Evolutionary conservation across 2,888 invertebrate genomes (phyloP), one percentile per base, ranked within the genome.

Genomic region (Pemphredon lugubris): DNA sequence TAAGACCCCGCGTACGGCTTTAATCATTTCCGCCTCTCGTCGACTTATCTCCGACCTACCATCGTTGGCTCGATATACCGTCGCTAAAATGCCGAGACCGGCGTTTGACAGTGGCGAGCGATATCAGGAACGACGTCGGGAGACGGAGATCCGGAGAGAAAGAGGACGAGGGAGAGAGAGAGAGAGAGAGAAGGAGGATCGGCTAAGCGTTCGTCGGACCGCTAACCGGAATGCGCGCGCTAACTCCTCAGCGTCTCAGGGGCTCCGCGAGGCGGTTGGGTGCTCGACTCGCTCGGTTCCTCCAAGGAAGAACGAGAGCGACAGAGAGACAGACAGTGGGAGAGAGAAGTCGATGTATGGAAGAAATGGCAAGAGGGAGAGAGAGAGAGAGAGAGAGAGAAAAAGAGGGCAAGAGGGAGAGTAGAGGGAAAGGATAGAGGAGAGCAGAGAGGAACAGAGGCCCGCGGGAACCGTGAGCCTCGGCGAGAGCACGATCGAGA

Each of bases 201-300:
- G 54, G 57, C 57, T 63, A 70, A 76, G 72, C 71, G 73, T 76
- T 77, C 68, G 75, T 70, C 68, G 75, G 74, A 79, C 74, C 82
- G 81, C 81, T 83, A 81, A 78, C 80, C 72, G 82, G 82, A 83
- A 85, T 84, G 79, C 74, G 77, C 71, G 69, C 79, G 72, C 74
- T 78, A 81, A 76, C 75, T 73, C 67, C 72, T 71, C 57, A 64
- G 55, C 65, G 69, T 74, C 80, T 73, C 64, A 47, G 59, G 26
- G 30, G 69, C 60, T 51, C 42, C 64, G 77, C 72, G 71, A 71
- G 67, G 82, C 66, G 77, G 75, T 81, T 78, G 74, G 76, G 67
- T 63, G 79, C 77, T 72, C 73, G 69, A 57, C 55, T 76, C 53
- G 59, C 55, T 76, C 53, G 42, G 50, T n/a, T n/a, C n/a, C 73